Evolutionary conservation across 2,888 invertebrate species (phyloP), one percentile per base, ranked within the genome.

Genomic region (Cyrtodaria siliqua): DNA sequence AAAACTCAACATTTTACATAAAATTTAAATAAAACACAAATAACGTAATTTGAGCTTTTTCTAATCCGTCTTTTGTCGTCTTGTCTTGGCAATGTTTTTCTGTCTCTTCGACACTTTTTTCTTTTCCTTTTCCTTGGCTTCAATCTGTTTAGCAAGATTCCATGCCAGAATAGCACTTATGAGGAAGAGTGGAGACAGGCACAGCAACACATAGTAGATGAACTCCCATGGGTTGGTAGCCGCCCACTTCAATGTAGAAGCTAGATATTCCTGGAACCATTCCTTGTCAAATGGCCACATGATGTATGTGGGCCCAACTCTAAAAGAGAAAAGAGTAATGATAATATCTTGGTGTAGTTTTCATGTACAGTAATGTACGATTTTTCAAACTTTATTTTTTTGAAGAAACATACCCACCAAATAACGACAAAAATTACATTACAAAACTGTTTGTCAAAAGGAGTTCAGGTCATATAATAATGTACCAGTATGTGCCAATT

Each of bases 141-240:
- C 94, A 73, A 94, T 93, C 70, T 94, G 93, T 84, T 94, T 94
- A 2, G 94, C 94, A 47, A 94, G 89, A 76, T 94, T 93, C 93
- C 94, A 94, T 2, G 94, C 94, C 20, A 94, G 87, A 53, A 94
- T 86, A 33, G 94, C 93, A 87, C 94, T 94, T 27, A 94, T 92
- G 53, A 93, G 88, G 82, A 94, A 94, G 62, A 94, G 91, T 20
- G 94, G 94, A 12, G 94, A 94, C 40, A 94, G 88, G 64, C 92
- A 91, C 42, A 94, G 86, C 18, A 94, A 88, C 14, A 94, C 93
- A 86, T 94, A 94, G 82, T 93, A 94, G 44, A 94, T 90, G 84
- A 94, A 94, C 70, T 93, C 92, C 92, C 92, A 92, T 1, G 93
- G 93, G 81, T 92, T 90, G 12, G 89, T 86, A 3, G 92, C 93